These are phyloP conservation scores for Limosa lapponica DNA, from an alignment of 2,797 vertebrate genomes.

Conservation along the genomic window DNA sequence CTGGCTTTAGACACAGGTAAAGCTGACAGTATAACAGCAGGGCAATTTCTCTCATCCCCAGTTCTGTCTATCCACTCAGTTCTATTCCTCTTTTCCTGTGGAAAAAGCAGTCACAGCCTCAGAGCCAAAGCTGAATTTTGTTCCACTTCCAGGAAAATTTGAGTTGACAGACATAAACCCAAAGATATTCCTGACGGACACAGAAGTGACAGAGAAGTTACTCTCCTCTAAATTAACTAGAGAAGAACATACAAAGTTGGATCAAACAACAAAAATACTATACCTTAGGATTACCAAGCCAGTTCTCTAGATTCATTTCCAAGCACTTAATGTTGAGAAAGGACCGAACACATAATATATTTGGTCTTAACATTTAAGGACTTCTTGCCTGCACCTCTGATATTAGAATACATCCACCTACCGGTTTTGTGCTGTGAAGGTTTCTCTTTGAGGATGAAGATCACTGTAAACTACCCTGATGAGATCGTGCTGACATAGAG, in stretches of 20 bases:
- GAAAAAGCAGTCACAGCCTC: neutral
- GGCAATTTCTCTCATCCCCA: neutral
- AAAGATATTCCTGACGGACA: neutral
- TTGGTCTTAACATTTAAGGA: neutral
- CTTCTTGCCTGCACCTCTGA: neutral
- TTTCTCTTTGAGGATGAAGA: slow-evolving; percentile 96
- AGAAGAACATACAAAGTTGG: neutral
- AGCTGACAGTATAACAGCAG: neutral
- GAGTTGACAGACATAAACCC: neutral
- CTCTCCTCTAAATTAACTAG: neutral
- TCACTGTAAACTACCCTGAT: slow-evolving; percentile 97
- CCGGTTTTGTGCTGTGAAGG: slow-evolving; percentile 98
- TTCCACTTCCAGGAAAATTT: neutral
- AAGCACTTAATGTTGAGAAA: neutral
- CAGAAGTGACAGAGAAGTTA: neutral
- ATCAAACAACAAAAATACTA: neutral
- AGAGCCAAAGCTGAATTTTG: neutral
- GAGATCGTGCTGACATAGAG: slow-evolving; percentile 95
- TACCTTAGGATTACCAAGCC: neutral
- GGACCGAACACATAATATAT: neutral
- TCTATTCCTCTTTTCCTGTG: neutral
- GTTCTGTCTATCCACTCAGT: neutral
- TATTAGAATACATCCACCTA: slow-evolving; percentile 55
- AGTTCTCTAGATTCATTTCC: neutral
- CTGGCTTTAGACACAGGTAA: neutral